phyloP scores from a whole-genome alignment of 1,140 invertebrate species.

The Zaprionus ghesquierei region DNA sequence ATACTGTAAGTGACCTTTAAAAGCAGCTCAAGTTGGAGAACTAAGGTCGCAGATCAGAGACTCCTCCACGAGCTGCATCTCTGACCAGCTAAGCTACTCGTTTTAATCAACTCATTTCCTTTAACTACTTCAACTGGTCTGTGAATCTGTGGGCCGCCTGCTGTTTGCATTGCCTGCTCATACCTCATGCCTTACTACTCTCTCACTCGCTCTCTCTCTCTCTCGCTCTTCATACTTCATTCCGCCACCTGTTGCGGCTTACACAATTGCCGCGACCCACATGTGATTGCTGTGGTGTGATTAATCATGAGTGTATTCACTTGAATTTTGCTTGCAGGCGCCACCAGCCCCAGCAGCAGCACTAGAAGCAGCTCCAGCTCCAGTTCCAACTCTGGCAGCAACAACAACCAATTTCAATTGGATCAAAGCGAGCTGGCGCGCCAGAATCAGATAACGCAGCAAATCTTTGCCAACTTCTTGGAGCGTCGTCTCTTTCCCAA shows the following conservation, averaged over 20 bases:
- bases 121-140: conserved; percentile 7
- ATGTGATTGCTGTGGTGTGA: conserved; percentile 41
- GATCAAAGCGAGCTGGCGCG: conserved; percentile 86
- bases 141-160: conserved; percentile 36
- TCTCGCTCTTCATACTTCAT: background rate
- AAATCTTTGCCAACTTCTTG: conserved; percentile 88
- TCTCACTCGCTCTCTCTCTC: background rate
- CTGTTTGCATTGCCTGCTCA: conserved; percentile 16
- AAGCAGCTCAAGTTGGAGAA: background rate
- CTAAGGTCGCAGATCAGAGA: background rate
- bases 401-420: conserved; percentile 58
- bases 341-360: background rate
- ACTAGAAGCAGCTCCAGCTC: conserved; percentile 2
- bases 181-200: no score
- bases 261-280: conserved; percentile 55
- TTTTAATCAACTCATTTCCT: conserved; percentile 19
- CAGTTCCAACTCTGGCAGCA: background rate
- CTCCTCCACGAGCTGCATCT: background rate
- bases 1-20: background rate
- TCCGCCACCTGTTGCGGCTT: conserved; percentile 22
- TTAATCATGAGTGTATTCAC: conserved; percentile 46
- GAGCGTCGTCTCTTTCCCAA: conserved; percentile 86
- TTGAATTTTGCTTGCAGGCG: conserved; percentile 9
- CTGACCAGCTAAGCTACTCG: conserved; percentile 27
- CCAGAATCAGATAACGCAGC: conserved; percentile 88